A percentile compares a stretch with the other conserved stretches of the same genome.
Conservation (phyloP, 1,140 invertebrate genomes). For the Ips nitidus region DNA sequence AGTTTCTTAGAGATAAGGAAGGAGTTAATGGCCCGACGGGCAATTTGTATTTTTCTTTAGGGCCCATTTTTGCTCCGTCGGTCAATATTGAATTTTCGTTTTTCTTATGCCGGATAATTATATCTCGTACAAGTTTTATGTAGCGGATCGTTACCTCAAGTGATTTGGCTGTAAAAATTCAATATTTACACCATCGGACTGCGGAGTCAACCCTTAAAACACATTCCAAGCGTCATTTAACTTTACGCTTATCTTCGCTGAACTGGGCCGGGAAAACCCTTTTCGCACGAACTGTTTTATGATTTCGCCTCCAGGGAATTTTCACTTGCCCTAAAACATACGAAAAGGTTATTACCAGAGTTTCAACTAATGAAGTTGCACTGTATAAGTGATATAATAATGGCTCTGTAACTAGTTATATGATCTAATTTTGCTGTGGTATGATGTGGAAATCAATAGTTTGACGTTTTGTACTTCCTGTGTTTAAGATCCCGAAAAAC, state of each 20-base stretch:
- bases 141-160: neutral
- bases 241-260: slow-evolving; percentile 36
- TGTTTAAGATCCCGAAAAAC: no score
- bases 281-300: slow-evolving; percentile 35
- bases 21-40: neutral
- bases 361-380: no score
- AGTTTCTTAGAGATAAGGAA: neutral
- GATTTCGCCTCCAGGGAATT: slow-evolving; percentile 24
- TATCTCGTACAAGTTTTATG: neutral
- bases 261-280: slow-evolving; percentile 32
- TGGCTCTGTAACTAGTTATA: no score
- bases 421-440: no score
- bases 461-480: no score
- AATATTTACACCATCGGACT: slow-evolving; percentile 23
- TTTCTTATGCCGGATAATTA: neutral
- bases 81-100: neutral
- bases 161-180: slow-evolving; percentile 12
- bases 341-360: neutral
- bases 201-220: slow-evolving; percentile 31
- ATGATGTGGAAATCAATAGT: no score
- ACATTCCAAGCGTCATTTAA: slow-evolving; percentile 39
- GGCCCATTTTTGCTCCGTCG: neutral
- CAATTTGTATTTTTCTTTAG: neutral
- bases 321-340: slow-evolving; percentile 6
- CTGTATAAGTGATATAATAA: no score